Conservation (phyloP, 2,113 vertebrate species). For the Xenopus laevis region DNA sequence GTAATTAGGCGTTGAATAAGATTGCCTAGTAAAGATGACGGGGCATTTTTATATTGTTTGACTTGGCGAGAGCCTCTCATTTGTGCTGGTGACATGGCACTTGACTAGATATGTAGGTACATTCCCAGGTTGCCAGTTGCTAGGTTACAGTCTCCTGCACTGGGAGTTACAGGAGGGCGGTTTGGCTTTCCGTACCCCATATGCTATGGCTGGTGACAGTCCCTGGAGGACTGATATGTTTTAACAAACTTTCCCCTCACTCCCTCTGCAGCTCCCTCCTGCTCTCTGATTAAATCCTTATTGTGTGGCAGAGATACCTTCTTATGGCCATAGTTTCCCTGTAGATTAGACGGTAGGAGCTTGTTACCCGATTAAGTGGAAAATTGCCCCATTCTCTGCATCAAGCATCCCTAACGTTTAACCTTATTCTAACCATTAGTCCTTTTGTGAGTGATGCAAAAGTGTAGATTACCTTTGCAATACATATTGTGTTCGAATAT, state of each 20-base stretch:
- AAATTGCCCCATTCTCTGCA: neutral
- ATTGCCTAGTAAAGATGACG: neutral
- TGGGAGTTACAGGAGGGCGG: slow-evolving; percentile 76
- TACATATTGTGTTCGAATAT: too few species aligned
- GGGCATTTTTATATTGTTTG: slow-evolving; percentile 7
- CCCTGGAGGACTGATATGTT: slow-evolving; percentile 94
- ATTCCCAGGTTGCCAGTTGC: slow-evolving; percentile 75
- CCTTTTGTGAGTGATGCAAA: too few species aligned
- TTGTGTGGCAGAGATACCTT: slow-evolving; percentile 54
- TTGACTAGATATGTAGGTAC: slow-evolving; percentile 58
- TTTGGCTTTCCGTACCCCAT: slow-evolving; percentile 88
- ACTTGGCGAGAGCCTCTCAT: slow-evolving; percentile 48
- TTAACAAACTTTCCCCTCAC: slow-evolving; percentile 76
- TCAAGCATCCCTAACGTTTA: too few species aligned
- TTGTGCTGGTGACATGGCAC: slow-evolving; percentile 53
- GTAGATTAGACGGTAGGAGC: too few species aligned
- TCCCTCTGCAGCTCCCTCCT: slow-evolving; percentile 71
- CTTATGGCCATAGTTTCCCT: slow-evolving; percentile 1
- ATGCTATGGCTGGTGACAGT: slow-evolving; percentile 84
- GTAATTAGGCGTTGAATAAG: neutral
- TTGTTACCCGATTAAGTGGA: too few species aligned
- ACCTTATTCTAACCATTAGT: too few species aligned
- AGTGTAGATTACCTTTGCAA: too few species aligned
- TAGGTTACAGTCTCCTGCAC: slow-evolving; percentile 80
- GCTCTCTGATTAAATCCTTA: slow-evolving; percentile 82